These are phyloP conservation scores for Trichonephila clavipes DNA, from an alignment of 1,140 invertebrate species.

Conservation along the genomic window DNA sequence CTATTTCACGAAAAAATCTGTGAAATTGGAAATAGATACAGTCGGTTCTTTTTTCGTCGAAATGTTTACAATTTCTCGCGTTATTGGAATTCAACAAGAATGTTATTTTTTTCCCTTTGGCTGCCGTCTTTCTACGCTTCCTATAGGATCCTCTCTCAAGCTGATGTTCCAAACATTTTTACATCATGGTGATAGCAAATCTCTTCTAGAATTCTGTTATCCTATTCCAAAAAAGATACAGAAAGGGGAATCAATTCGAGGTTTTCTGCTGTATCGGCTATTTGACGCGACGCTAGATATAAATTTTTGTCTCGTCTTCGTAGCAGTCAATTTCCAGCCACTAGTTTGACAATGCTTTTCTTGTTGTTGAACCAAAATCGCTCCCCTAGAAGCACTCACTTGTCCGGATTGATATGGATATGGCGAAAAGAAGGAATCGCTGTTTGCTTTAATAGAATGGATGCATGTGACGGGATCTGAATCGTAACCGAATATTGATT, in stretches of 20 bases:
- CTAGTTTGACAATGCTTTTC: not conserved
- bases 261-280: not conserved
- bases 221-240: not conserved
- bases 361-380: not conserved
- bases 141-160: not conserved
- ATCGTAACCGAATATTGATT: too few relatives aligned
- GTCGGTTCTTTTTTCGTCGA: not conserved
- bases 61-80: not conserved
- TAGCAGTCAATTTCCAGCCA: not conserved
- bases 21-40: conserved; percentile 16
- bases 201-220: not conserved
- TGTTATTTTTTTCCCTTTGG: not conserved
- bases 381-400: not conserved
- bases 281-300: not conserved
- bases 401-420: not conserved
- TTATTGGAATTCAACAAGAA: conserved; percentile 12
- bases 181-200: conserved; percentile 2
- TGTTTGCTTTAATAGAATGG: too few relatives aligned
- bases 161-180: not conserved
- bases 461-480: too few relatives aligned
- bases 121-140: not conserved
- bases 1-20: not conserved
- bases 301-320: not conserved
- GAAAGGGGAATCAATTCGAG: conserved; percentile 4
- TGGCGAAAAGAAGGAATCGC: not conserved